Evolutionary conservation across 2,797 vertebrate species (phyloP).

Genomic region (Ceryle rudis): DNA sequence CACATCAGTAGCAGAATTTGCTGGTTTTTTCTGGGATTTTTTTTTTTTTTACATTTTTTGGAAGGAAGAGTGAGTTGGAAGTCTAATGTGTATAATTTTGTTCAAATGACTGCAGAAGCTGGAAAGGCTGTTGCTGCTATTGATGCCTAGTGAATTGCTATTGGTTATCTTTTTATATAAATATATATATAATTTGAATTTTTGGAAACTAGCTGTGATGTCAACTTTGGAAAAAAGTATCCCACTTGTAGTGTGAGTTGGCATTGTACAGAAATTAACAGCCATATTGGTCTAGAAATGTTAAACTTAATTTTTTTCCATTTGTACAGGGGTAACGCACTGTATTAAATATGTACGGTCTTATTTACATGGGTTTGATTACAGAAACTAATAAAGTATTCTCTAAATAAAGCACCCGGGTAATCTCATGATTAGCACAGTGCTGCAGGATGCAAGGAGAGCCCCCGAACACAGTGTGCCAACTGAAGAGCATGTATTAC

Average conservation of each 20-base stretch:
- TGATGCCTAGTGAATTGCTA: constrained; percentile 80
- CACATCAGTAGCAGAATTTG: constrained; percentile 81
- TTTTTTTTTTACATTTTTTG: constrained; percentile 66
- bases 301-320: constrained; percentile 89
- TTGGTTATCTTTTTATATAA: constrained; percentile 86
- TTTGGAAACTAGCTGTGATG: constrained; percentile 84
- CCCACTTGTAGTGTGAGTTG: constrained; percentile 86
- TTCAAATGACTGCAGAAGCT: constrained; percentile 82
- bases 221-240: constrained; percentile 82
- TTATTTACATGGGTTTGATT: constrained; percentile 99
- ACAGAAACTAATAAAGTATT: constrained; percentile 99
- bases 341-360: constrained; percentile 99
- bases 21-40: constrained; percentile 76
- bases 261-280: constrained; percentile 87
- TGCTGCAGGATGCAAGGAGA: background rate
- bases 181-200: constrained; percentile 84
- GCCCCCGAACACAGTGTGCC: accelerated
- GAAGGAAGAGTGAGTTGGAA: constrained; percentile 75
- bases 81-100: constrained; percentile 81
- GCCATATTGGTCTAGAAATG: constrained; percentile 87
- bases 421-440: constrained; percentile 46
- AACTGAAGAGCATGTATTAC: accelerated
- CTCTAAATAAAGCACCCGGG: constrained; percentile 86
- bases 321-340: constrained; percentile 99
- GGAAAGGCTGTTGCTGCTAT: constrained; percentile 84